phyloP scores from a whole-genome alignment of 2,113 vertebrate species.

The Hydrolagus affinis region DNA sequence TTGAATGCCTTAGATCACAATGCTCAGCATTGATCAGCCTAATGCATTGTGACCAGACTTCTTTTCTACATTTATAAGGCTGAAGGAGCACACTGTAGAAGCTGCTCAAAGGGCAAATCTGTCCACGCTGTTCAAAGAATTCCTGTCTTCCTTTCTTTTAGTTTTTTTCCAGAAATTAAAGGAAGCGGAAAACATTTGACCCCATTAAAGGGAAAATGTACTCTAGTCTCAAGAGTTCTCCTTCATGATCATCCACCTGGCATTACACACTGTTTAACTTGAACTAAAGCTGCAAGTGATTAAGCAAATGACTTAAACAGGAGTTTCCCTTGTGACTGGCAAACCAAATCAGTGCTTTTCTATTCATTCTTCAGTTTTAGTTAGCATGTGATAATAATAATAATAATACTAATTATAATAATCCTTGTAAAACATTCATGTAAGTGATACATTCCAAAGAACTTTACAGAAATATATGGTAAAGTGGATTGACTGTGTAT shows the following conservation, averaged over 20 bases:
- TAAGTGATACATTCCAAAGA: no score
- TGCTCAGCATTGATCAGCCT: background rate
- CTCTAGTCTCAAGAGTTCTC: background rate
- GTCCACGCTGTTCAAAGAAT: background rate
- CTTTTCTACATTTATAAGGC: no score
- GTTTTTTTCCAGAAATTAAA: background rate
- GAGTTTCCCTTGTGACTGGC: background rate
- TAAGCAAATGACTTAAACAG: conserved; percentile 10
- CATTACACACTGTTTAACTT: conserved; percentile 3
- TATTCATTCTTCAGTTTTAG: no score
- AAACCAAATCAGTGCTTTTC: background rate
- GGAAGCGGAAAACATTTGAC: conserved; percentile 9
- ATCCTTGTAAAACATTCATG: no score
- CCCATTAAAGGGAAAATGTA: conserved; percentile 14
- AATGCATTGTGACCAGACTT: background rate
- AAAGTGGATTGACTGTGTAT: no score
- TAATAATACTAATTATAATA: no score
- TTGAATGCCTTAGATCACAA: background rate
- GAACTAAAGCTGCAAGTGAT: conserved; percentile 20
- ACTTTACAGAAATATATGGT: no score
- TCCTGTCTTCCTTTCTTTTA: background rate
- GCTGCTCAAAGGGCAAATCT: background rate
- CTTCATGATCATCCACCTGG: conserved; percentile 2
- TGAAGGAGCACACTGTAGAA: background rate
- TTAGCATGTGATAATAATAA: no score